Evolutionary conservation across 1,140 invertebrate species (phyloP).

Genomic region (Meloidogyne exigua): DNA sequence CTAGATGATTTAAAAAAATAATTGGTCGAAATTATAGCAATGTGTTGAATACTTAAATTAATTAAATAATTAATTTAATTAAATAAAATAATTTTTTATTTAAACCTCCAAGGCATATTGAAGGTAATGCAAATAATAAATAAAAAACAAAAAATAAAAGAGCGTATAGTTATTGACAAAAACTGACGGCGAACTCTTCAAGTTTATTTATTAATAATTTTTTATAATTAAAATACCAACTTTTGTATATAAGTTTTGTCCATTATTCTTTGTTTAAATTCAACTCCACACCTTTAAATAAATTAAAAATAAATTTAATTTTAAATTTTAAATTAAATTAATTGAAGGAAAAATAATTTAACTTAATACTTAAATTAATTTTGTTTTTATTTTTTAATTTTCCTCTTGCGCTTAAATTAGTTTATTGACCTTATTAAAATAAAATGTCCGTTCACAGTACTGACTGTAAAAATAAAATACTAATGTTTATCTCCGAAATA

Average conservation of each 20-base stretch:
- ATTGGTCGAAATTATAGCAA: conserved; percentile 47
- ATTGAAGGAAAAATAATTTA: no score
- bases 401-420: no score
- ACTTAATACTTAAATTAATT: no score
- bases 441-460: no score
- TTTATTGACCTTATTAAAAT: no score
- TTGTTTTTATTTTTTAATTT: no score
- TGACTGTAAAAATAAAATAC: no score
- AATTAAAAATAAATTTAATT: not conserved
- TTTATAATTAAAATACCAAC: not conserved
- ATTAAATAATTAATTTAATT: not conserved
- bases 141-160: not conserved
- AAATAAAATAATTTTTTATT: not conserved
- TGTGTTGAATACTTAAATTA: conserved; percentile 27
- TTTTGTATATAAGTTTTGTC: not conserved
- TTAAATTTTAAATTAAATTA: no score
- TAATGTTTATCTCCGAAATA: no score
- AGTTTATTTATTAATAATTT: not conserved
- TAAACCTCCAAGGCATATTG: conserved; percentile 30
- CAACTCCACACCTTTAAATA: not conserved
- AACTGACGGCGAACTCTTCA: not conserved
- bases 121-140: conserved; percentile 33
- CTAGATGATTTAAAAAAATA: conserved; percentile 37
- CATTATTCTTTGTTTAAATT: not conserved
- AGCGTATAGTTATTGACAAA: not conserved